Base-by-base conservation (phyloP, 2,113 vertebrate species). In the Pseudorectes ferrugineus region DNA sequence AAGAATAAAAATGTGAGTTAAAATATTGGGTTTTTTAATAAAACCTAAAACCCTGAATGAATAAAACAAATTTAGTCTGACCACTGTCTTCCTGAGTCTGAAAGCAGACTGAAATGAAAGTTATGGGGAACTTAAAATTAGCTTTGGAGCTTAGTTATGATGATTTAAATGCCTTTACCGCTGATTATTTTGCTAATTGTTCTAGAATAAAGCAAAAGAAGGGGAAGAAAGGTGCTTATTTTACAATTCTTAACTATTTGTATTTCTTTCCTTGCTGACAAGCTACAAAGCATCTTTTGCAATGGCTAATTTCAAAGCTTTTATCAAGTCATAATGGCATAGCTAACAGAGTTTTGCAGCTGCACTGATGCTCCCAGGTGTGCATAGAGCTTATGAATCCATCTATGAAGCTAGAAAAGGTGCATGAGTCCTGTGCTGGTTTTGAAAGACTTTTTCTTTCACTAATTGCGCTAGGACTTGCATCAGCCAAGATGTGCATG, bases 161-260 rank as follows among this genome's bases (percentile, higher is more conserved):
- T 55, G 35, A 63, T 76, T 89, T 65, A 68, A 83, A 88, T 38
- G 2, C 3, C 11, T 76, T n/a, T 75, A n/a, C 17, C 63, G 25
- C 8, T 63, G 78, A 63, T 88, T 85, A 38, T 43, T 58, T 92
- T n/a, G 85, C 17, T 85, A 67, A 59, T 46, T 63, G 5, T 78
- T 85, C 35, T 52, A 82, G 29, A 22, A 43, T 31, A 87, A 86
- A n/a, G 6, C 46, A 80, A 80, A 75, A 58, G 5, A 52, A 25
- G 2, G 10, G 2, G 0, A 1, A 5, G 12, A 20, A 26, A 25
- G 25, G 18, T 67, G 3, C 1, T 85, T 67, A 28, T 76, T 75
- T 43, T 55, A 38, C 13, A 85, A 3, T 48, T 82, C 10, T 52
- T 57, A 29, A 33, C 4, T 45, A 13, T 48, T 88, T 92, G 11